Base-by-base conservation (phyloP, 2,113 vertebrate species). In the Periophthalmus modestus region DNA sequence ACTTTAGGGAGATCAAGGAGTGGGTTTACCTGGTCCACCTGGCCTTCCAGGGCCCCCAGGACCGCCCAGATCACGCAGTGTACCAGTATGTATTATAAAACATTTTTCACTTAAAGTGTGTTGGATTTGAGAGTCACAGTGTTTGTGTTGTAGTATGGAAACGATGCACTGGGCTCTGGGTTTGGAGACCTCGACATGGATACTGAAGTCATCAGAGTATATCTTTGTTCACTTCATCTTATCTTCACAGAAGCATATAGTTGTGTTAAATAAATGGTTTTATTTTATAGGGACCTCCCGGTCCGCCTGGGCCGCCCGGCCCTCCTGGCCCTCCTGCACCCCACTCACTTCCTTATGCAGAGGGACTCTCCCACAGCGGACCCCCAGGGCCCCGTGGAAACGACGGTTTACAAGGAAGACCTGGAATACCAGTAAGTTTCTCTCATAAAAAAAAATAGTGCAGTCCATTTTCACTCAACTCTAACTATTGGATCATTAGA, bases 231-330 rank as follows among this genome's bases (percentile, higher is more conserved):
- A 5, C 0, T 43, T 19, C n/a, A 12, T 72, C 18, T 24, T 2
- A n/a, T 24, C 2, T 39, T 39, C 16, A 11, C 21, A 39, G 9
- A 6, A 1, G 0, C 14, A n/a, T 71, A 36, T 14, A 65, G 54
- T 57, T 9, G 1, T 43, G n/a, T 57, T 57, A 57, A n/a, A 57
- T 18, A 23, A 67, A 23, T 47, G 21, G 24, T 12, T 77, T 23
- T 62, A 39, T 78, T 39, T 19, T 55, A 66, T 62, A 97, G 96
- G 96, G 96, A 78, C 91, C 89, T 36, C 95, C 95, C 1, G 96
- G 96, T 2, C 95, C 89, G 21, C 95, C 96, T 0, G 96, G 96
- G 1, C 95, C 94, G 68, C 95, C 95, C 0, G 96, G 95, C 68
- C 89, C 90, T 72, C 95, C 95, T 58, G 95, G 92, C 67, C 92